Base-by-base conservation (phyloP, 1,140 invertebrate species). In the Lepidurus arcticus region DNA sequence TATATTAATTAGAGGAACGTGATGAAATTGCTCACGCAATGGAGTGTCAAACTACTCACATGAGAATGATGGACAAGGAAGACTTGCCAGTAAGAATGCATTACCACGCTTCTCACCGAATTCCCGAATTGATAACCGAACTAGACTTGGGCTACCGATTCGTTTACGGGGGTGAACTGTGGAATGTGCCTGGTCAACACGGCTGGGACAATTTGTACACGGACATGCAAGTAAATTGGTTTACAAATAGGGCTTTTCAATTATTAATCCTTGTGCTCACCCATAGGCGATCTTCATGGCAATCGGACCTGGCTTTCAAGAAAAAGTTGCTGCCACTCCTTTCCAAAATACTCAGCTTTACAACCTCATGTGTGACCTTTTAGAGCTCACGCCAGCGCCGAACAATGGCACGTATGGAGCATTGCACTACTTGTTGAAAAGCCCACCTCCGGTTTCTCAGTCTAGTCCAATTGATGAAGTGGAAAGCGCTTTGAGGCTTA, bases 341-440 rank as follows among this genome's bases (percentile, higher is more conserved):
- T 86, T 87, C 80, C 77, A 84, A 44, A 85, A 81, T 79, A 84
- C 87, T 21, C 85, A 88, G 80, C 81, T 87, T 11, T 88, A 87
- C 81, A 84, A 85, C 24, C 78, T 87, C 47, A 84, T 87, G 83
- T 87, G 86, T 78, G 75, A 84, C 75, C 76, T 88, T 11, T 80
- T 87, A 13, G 82, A 83, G n/a, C 82, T 86, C 8, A 82, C 79
- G 13, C 81, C 83, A 24, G 81, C 85, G 8, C 82, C 83, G 44
- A 86, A 86, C 80, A 86, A 87, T 79, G 85, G 85, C 3, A 81
- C 82, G 7, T 16, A 73, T 53, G 82, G 80, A 43, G 45, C 75
- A 13, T 77, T 82, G 21, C 47, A 81, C 76, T 76, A 80, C 43
- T 21, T 81, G 21, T 78, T 82, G 13, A 74, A 26, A 11, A 73